Evolutionary conservation across 1,140 invertebrate species (phyloP).

Genomic region (Pogonus chalceus): DNA sequence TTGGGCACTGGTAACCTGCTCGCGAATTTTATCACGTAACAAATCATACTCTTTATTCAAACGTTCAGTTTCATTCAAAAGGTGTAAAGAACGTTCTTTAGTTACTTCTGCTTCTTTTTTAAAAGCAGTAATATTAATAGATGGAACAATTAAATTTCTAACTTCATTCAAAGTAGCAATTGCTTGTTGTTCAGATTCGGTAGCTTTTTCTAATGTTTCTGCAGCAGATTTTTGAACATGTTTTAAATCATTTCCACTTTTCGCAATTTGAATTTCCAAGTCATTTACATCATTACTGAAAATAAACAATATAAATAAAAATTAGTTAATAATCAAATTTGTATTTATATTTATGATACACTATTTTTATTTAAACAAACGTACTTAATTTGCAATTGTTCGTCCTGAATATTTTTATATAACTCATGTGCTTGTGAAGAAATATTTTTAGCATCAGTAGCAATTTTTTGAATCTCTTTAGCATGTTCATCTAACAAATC

Average conservation of each 20-base stretch:
- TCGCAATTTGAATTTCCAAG: constrained; percentile 44
- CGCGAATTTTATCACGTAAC: constrained; percentile 50
- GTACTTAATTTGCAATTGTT: constrained; percentile 67
- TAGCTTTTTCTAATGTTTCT: constrained; percentile 60
- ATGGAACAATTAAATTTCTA: constrained; percentile 60
- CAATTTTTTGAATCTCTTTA: constrained; percentile 61
- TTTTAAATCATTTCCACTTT: constrained; percentile 54
- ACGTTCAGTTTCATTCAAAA: constrained; percentile 34
- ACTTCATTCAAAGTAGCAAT: constrained; percentile 66
- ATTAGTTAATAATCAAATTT: constrained; percentile 13
- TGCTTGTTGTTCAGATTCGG: constrained; percentile 67
- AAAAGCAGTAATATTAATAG: constrained; percentile 58
- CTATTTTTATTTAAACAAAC: constrained; percentile 23
- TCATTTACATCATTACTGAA: constrained; percentile 52
- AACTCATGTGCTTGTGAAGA: constrained; percentile 70
- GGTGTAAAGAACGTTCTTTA: constrained; percentile 37
- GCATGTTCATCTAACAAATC: constrained; percentile 69
- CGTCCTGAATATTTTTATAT: constrained; percentile 67
- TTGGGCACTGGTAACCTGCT: constrained; percentile 40
- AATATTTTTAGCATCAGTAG: constrained; percentile 71
- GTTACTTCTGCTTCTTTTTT: constrained; percentile 52
- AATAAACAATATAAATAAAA: no score
- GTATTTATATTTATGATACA: constrained; percentile 5
- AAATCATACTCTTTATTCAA: constrained; percentile 37
- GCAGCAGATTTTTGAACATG: constrained; percentile 57